These are phyloP conservation scores for Hiodon alosoides DNA, from an alignment of 2,113 vertebrate species.

Conservation along the genomic window DNA sequence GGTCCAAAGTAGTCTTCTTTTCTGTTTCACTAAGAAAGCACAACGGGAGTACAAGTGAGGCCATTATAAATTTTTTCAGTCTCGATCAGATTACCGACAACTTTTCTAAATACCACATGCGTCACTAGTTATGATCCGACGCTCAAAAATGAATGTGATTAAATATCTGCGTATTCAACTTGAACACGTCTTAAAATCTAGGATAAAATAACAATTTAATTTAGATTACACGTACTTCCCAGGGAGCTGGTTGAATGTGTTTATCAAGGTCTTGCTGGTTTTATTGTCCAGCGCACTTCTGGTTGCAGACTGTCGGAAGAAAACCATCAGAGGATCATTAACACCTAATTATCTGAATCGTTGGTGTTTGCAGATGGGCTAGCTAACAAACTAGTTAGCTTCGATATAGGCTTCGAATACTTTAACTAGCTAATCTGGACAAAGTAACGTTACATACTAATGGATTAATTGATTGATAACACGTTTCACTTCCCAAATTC, in stretches of 20 bases:
- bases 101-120: neutral
- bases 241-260: slow-evolving; percentile 75
- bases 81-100: neutral
- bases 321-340: slow-evolving; percentile 9
- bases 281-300: slow-evolving; percentile 70
- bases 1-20: slow-evolving; percentile 92
- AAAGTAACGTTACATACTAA: no score
- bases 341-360: no score
- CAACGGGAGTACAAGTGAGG: slow-evolving; percentile 22
- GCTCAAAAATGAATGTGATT: neutral
- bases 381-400: no score
- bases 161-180: no score
- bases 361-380: no score
- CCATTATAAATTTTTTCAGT: no score
- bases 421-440: no score
- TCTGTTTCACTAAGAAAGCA: slow-evolving; percentile 82
- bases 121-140: neutral
- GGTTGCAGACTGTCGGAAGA: slow-evolving; percentile 67
- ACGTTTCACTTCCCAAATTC: no score
- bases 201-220: neutral
- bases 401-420: no score
- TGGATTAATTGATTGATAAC: no score
- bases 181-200: neutral
- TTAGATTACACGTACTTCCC: slow-evolving; percentile 73
- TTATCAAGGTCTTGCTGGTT: slow-evolving; percentile 74